Evolutionary conservation across 2,888 invertebrate species (phyloP).

Genomic region (Bellardia bayeri): DNA sequence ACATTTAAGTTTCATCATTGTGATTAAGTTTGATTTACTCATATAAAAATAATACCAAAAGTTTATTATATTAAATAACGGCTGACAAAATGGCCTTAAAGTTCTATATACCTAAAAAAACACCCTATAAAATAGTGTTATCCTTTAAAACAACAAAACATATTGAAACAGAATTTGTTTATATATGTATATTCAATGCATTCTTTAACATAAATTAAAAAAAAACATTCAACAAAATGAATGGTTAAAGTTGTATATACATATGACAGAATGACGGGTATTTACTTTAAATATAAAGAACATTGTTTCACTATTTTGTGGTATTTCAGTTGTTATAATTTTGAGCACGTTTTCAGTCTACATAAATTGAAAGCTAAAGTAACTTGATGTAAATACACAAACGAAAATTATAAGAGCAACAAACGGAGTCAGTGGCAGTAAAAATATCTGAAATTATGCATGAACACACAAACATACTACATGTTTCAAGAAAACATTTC

Average conservation of each 20-base stretch:
- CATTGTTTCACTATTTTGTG: background rate
- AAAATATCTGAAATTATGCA: background rate
- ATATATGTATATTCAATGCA: background rate
- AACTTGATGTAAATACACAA: background rate
- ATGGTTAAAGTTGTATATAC: conserved; percentile 20
- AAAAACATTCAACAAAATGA: conserved; percentile 18
- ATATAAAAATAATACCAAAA: too few relatives aligned
- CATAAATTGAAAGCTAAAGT: conserved; percentile 42
- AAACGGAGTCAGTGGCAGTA: background rate
- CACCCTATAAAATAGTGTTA: too few relatives aligned
- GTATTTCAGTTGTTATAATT: conserved; percentile 16
- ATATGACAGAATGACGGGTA: conserved; percentile 4
- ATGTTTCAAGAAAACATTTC: too few relatives aligned
- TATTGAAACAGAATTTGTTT: background rate
- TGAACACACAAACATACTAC: too few relatives aligned
- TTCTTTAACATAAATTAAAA: background rate
- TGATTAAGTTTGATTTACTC: too few relatives aligned
- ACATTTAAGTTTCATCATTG: too few relatives aligned
- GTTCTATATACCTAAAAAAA: too few relatives aligned
- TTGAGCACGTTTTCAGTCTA: conserved; percentile 27
- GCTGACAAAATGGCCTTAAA: too few relatives aligned
- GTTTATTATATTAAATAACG: too few relatives aligned
- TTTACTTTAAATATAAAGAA: background rate
- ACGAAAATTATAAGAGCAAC: background rate
- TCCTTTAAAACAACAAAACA: background rate